phyloP scores from a whole-genome alignment of 2,888 invertebrate species.

The Mimas tiliae region DNA sequence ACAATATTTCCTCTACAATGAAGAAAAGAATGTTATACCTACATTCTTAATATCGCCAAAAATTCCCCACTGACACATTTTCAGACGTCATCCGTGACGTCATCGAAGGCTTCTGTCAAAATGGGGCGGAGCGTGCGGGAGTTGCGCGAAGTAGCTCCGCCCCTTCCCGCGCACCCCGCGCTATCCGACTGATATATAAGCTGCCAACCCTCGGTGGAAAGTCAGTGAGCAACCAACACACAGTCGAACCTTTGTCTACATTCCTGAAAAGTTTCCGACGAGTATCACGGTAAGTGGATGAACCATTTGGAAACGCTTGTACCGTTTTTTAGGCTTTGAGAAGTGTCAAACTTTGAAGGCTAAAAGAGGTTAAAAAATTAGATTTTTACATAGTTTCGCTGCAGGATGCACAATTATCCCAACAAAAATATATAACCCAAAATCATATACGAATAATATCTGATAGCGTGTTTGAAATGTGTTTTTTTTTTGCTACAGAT shows the following conservation, averaged over 20 bases:
- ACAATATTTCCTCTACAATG: too few species aligned
- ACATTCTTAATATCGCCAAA: neutral
- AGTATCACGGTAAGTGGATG: constrained; percentile 70
- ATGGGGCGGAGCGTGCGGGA: constrained; percentile 61
- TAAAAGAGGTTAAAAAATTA: too few species aligned
- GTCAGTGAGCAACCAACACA: constrained; percentile 51
- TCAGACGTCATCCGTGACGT: constrained; percentile 57
- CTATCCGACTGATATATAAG: constrained; percentile 64
- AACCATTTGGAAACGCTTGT: neutral
- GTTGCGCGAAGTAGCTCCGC: constrained; percentile 64
- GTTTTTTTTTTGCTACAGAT: too few species aligned
- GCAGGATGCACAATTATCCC: too few species aligned
- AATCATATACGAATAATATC: too few species aligned
- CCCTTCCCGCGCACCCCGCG: constrained; percentile 49
- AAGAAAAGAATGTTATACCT: too few species aligned
- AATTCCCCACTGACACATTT: constrained; percentile 14
- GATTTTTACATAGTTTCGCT: too few species aligned
- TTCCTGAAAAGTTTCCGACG: constrained; percentile 68
- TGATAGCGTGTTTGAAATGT: too few species aligned
- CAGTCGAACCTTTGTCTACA: constrained; percentile 48
- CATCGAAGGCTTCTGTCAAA: constrained; percentile 60
- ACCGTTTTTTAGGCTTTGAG: neutral
- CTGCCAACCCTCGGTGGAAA: constrained; percentile 44
- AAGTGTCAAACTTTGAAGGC: neutral
- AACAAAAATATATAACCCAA: too few species aligned